Evolutionary conservation across 1,140 invertebrate genomes (phyloP), one percentile per base, ranked within the genome.

Genomic region (Drosophila arawakana): DNA sequence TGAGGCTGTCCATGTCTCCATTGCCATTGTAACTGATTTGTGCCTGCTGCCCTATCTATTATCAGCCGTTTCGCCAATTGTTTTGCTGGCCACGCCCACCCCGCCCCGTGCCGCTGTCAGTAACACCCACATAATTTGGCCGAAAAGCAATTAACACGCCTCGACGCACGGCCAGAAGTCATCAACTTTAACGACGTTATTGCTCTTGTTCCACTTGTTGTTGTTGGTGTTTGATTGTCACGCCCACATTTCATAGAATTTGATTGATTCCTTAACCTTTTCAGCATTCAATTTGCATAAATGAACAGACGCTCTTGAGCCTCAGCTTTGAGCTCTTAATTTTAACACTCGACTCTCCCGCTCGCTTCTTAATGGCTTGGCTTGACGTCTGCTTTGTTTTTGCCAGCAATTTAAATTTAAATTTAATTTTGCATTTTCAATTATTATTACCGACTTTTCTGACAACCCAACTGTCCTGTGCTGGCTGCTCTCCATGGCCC

Each of bases 201-300:
- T 65, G 15, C 13, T 44, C 21, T n/a, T 44, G 34, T 43, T 68
- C 35, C 18, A 25, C 21, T 60, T 58, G 65, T n/a, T 61, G 50
- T 35, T 44, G 34, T 35, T 68, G 30, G 43, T 59, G 18, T 13
- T 39, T 46, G 50, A 25, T 57, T 57, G 60, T 49, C 59, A 71
- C 73, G 66, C 52, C 58, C 67, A 75, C 67, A 39, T 50, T 44
- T 70, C 41, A 60, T 72, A 59, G 61, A 46, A 62, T 80, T 77
- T 78, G 83, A 88, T 88, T 88, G 80, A 89, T 82, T 83, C 71
- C 55, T 52, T 72, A 66, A 69, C 70, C 47, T 67, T 79, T 78
- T 83, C 47, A 25, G 58, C 57, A 68, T 75, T 73, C 73, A 82
- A 86, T 86, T 80, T 88, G 68, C 84, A 86, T 89, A 89, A 86